Conservation (phyloP, 2,113 vertebrate genomes). For the Neolamprologus hecqui region DNA sequence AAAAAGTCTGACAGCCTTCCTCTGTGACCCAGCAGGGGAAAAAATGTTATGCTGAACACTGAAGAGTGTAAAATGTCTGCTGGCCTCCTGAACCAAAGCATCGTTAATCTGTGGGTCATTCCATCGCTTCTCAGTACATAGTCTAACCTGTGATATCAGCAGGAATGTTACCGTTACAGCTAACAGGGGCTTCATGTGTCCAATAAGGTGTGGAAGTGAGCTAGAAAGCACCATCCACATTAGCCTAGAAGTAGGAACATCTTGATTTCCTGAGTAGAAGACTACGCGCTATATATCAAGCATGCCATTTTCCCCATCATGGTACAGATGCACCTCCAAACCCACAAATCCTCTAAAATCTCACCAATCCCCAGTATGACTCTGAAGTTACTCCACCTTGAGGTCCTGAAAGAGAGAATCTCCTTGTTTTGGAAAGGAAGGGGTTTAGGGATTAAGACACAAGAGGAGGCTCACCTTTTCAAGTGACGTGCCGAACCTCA, state of each 20-base stretch:
- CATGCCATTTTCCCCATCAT: background rate
- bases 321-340: background rate
- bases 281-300: background rate
- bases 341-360: background rate
- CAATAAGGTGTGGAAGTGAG: background rate
- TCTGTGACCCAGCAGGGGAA: background rate
- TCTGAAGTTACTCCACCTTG: background rate
- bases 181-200: background rate
- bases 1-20: background rate
- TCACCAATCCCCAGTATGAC: background rate
- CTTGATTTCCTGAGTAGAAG: background rate
- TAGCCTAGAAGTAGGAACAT: background rate
- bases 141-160: background rate
- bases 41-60: background rate
- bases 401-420: slow-evolving; percentile 39
- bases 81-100: background rate
- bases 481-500: background rate
- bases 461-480: slow-evolving; percentile 60
- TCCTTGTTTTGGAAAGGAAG: background rate
- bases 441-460: slow-evolving; percentile 27
- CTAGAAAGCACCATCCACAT: background rate
- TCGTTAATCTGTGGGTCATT: background rate
- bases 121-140: background rate
- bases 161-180: background rate
- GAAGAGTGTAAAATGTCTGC: background rate